These are phyloP conservation scores for Bombus turneri DNA, from an alignment of 1,140 invertebrate genomes.

Conservation along the genomic window DNA sequence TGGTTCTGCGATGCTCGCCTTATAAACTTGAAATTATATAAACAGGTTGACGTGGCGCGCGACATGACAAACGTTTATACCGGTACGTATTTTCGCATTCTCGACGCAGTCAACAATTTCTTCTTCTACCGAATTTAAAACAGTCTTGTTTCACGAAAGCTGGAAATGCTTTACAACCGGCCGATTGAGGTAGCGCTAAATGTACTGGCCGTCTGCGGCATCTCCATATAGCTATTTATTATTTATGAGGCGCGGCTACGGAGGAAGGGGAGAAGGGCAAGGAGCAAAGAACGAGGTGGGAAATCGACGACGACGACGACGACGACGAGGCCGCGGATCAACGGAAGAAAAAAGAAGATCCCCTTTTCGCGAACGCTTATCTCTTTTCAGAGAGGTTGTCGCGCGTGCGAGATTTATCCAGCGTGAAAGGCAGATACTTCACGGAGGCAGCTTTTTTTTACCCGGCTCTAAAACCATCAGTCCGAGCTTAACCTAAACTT, in stretches of 20 bases:
- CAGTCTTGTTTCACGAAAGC: background rate
- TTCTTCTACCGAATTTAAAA: too few species aligned
- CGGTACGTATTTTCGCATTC: too few species aligned
- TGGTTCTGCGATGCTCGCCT: too few species aligned
- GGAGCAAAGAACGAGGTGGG: constrained; percentile 18
- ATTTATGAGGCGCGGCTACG: constrained; percentile 51
- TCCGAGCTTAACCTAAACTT: constrained; percentile 33
- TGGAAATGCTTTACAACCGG: constrained; percentile 46
- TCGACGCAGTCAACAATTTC: too few species aligned
- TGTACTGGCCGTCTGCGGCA: constrained; percentile 51
- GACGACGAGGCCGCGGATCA: constrained; percentile 9
- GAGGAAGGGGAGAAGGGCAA: background rate
- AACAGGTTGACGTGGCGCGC: too few species aligned
- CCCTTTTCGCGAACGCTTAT: constrained; percentile 54
- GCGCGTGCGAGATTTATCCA: constrained; percentile 57
- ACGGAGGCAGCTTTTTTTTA: constrained; percentile 32
- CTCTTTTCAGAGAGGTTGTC: constrained; percentile 55
- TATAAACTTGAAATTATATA: too few species aligned
- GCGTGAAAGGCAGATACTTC: constrained; percentile 58
- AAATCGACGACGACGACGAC: constrained; percentile 26
- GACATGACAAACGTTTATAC: background rate
- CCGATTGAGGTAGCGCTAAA: constrained; percentile 50
- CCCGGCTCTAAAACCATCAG: constrained; percentile 54
- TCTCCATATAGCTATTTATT: constrained; percentile 64
- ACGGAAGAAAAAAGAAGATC: constrained; percentile 48